phyloP scores from a whole-genome alignment of 2,888 invertebrate species.

The Poecilobothrus nobilitatus region DNA sequence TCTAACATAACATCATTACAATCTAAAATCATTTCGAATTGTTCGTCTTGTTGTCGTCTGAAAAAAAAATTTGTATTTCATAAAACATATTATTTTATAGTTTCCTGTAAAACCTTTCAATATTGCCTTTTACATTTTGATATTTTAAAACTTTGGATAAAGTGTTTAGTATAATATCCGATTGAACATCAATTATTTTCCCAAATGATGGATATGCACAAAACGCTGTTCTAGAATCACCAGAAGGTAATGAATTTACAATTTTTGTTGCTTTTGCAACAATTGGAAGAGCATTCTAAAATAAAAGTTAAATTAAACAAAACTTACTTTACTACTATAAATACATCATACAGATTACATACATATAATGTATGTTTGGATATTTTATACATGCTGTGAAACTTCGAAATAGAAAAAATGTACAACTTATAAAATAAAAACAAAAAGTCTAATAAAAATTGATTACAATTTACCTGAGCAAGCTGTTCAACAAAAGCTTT shows the following conservation, averaged over 20 bases:
- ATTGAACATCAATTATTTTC: constrained; percentile 54
- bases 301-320: background rate
- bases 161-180: constrained; percentile 53
- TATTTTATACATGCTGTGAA: too few species aligned
- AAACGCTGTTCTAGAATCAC: constrained; percentile 63
- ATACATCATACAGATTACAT: too few species aligned
- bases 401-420: too few species aligned
- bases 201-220: constrained; percentile 68
- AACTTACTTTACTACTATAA: too few species aligned
- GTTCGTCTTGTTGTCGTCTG: constrained; percentile 52
- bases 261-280: constrained; percentile 61
- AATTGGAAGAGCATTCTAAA: constrained; percentile 49
- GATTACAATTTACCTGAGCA: too few species aligned
- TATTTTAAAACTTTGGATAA: constrained; percentile 50
- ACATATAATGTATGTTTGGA: too few species aligned
- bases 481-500: too few species aligned
- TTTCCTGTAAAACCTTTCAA: constrained; percentile 39
- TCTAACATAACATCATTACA: constrained; percentile 78
- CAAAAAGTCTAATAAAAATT: too few species aligned
- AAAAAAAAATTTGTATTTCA: constrained; percentile 4
- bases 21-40: constrained; percentile 69
- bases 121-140: constrained; percentile 50
- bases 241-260: constrained; percentile 64
- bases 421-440: too few species aligned
- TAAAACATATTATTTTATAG: background rate